Conservation (phyloP, 2,797 vertebrate genomes). For the Jordanella pulchra region DNA sequence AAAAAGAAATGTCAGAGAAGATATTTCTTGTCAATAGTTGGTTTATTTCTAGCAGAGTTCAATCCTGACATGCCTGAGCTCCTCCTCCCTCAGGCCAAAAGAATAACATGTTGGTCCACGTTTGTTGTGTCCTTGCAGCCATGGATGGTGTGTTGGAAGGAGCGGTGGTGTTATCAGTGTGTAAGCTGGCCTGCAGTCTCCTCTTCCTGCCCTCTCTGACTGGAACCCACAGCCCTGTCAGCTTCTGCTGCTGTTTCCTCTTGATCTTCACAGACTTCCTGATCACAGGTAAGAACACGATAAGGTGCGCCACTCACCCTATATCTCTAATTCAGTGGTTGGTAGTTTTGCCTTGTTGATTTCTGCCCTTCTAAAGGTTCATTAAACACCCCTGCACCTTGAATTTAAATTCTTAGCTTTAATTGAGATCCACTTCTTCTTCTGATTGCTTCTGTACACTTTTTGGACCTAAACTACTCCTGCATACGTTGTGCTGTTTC, state of each 20-base stretch:
- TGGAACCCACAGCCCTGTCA: conserved; percentile 58
- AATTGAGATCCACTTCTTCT: no score
- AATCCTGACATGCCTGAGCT: conserved; percentile 48
- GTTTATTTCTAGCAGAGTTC: conserved; percentile 21
- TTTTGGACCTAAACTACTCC: no score
- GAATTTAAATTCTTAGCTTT: background rate
- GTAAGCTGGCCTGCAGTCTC: conserved; percentile 74
- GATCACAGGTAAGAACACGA: conserved; percentile 71
- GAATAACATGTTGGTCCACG: conserved; percentile 25
- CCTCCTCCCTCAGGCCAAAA: conserved; percentile 24
- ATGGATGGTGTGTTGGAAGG: conserved; percentile 78
- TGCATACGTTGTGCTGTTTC: no score
- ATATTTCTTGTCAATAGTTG: background rate
- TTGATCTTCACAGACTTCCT: conserved; percentile 81
- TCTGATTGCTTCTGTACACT: no score
- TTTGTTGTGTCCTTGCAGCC: conserved; percentile 39
- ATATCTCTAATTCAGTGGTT: background rate
- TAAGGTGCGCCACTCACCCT: background rate
- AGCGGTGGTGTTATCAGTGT: conserved; percentile 62
- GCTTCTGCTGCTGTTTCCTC: conserved; percentile 79
- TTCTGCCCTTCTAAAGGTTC: background rate
- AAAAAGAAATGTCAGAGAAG: background rate
- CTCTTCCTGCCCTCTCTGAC: conserved; percentile 62
- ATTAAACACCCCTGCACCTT: no score
- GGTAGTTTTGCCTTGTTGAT: background rate